Evolutionary conservation across 1,140 invertebrate genomes (phyloP), one percentile per base, ranked within the genome.

Genomic region (Drosophila ogumai): DNA sequence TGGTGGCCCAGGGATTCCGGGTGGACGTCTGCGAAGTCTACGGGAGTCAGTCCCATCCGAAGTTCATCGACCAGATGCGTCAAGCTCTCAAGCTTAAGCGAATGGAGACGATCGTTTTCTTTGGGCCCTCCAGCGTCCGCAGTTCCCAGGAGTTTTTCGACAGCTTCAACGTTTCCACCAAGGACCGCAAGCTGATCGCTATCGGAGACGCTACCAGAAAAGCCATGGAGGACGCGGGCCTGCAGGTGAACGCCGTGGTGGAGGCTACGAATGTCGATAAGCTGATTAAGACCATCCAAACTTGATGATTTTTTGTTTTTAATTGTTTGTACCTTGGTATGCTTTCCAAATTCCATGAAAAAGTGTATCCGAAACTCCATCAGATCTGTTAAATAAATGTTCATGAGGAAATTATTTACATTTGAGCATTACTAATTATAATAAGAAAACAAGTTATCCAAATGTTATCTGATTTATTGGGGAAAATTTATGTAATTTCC

Each of bases 31-130:
- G 93, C 15, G 93, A 93, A 19, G 93, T 93, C 1, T 94, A 93
- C 84, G 93, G 94, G 56, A 94, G 92, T 32, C 92, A 56, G 5
- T 60, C 54, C 5, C 82, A 86, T 78, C 78, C 77, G 0, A 56
- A 92, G 19, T 93, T 94, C 44, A 92, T 92, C 63, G 84, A 91
- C 6, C 91, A 91, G 40, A 82, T 94, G 56, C 92, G 87, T 50
- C 67, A 75, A 19, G 90, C 87, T 63, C 71, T 94, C 32, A 91
- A 93, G 46, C 80, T 92, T 38, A 59, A 84, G 28, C 87, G 85
- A 28, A 91, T 92, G 2, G 91, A 92, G 47, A 93, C 92, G 34
- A 77, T 94, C 79, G 93, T 93, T 6, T 94, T 94, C 77, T 94
- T 94, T 52, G 93, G 93, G 64, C 93, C 93, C 1, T 93, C 93